Percentiles rank a stretch among this genome's conserved stretches.
Conservation (phyloP, 1,140 invertebrate species). For the Mactra quadrangularis region DNA sequence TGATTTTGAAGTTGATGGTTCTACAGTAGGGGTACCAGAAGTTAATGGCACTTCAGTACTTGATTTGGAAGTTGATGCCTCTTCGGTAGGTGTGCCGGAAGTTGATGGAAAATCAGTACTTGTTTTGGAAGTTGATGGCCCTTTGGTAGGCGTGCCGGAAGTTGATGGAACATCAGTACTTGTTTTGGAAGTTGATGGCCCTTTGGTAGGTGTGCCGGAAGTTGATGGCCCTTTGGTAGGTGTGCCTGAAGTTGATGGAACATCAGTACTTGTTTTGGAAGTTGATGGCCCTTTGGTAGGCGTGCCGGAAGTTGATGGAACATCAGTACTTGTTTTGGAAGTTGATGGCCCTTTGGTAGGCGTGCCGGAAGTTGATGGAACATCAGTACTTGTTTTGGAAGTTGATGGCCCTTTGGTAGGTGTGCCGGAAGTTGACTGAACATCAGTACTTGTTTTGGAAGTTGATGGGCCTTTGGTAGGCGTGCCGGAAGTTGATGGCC, state of each 20-base stretch:
- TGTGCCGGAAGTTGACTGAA: no score
- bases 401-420: no score
- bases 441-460: no score
- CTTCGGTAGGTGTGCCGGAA: background rate
- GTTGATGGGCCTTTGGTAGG: constrained; percentile 1
- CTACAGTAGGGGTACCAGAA: no score
- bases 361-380: background rate
- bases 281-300: background rate
- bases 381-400: background rate
- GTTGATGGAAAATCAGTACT: no score
- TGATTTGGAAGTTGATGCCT: background rate
- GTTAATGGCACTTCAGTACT: background rate
- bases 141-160: no score
- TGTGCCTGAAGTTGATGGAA: background rate
- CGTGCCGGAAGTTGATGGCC: background rate
- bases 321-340: no score
- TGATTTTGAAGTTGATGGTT: background rate
- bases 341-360: background rate
- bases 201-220: background rate
- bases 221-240: background rate
- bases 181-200: background rate
- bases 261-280: background rate
- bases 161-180: background rate
- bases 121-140: no score
- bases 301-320: background rate